phyloP scores from a whole-genome alignment of 1,140 invertebrate species.

The Neotoxoptera formosana region DNA sequence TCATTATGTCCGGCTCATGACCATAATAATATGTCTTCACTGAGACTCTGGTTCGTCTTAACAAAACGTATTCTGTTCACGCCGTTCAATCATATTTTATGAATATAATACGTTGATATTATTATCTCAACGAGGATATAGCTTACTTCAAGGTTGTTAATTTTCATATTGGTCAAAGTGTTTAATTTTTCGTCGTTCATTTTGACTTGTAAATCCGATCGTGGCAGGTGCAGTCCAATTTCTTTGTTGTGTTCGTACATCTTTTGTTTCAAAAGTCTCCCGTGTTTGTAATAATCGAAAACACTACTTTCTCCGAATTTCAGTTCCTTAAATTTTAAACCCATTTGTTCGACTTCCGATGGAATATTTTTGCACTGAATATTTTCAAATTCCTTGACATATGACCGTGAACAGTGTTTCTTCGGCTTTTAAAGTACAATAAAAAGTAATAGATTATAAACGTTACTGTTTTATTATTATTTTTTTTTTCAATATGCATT shows the following conservation, averaged over 20 bases:
- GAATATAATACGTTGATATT: background rate
- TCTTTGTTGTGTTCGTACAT: background rate
- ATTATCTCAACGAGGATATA: background rate
- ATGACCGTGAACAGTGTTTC: background rate
- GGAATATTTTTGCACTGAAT: background rate
- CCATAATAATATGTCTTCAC: background rate
- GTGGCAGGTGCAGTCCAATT: background rate
- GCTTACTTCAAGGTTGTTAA: background rate
- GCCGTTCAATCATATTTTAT: background rate
- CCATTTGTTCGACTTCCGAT: background rate
- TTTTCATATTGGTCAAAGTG: background rate
- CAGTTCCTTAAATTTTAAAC: background rate
- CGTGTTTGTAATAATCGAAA: background rate
- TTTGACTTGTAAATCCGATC: background rate
- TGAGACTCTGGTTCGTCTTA: background rate
- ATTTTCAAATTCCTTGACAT: background rate
- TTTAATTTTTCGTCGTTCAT: background rate
- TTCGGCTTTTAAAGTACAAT: background rate
- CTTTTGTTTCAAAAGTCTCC: background rate
- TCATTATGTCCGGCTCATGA: background rate
- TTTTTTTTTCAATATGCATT: background rate
- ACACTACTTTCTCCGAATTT: background rate
- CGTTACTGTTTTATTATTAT: too few species aligned
- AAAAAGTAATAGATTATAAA: background rate
- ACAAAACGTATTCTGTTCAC: background rate